Evolutionary conservation across 2,113 vertebrate genomes (phyloP).

Genomic region (Bujurquina vittata): DNA sequence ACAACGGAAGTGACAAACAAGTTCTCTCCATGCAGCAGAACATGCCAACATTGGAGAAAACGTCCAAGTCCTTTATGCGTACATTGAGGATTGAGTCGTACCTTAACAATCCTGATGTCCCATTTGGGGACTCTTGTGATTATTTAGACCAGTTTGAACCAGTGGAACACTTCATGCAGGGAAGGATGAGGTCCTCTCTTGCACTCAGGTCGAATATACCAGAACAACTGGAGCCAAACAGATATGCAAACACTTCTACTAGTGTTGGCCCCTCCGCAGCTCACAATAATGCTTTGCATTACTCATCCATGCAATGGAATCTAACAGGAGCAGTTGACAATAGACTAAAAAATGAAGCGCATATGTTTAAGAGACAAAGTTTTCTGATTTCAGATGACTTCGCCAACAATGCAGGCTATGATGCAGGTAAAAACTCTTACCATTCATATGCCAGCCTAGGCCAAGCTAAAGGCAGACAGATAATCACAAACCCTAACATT

Average conservation of each 20-base stretch:
- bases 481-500: constrained; percentile 56
- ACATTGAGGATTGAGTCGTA: constrained; percentile 93
- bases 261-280: constrained; percentile 70
- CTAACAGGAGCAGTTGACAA: constrained; percentile 39
- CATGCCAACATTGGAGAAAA: constrained; percentile 88
- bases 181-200: constrained; percentile 87
- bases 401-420: constrained; percentile 50
- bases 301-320: constrained; percentile 74
- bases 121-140: constrained; percentile 78
- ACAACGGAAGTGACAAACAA: constrained; percentile 87
- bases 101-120: constrained; percentile 85
- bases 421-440: constrained; percentile 70
- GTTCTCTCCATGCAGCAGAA: constrained; percentile 87
- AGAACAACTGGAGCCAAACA: constrained; percentile 87
- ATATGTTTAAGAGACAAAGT: constrained; percentile 69
- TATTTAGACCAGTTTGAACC: constrained; percentile 81
- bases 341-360: constrained; percentile 60
- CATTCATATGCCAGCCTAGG: constrained; percentile 78
- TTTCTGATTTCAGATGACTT: constrained; percentile 74
- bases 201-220: constrained; percentile 87
- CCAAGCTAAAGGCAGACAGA: constrained; percentile 57
- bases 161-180: constrained; percentile 84
- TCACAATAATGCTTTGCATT: constrained; percentile 50
- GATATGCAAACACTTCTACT: constrained; percentile 81
- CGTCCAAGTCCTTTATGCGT: constrained; percentile 89